A percentile compares a stretch with the other conserved stretches of the same genome.
Conservation (phyloP, 2,888 invertebrate genomes). For the Galerucella pusilla region DNA sequence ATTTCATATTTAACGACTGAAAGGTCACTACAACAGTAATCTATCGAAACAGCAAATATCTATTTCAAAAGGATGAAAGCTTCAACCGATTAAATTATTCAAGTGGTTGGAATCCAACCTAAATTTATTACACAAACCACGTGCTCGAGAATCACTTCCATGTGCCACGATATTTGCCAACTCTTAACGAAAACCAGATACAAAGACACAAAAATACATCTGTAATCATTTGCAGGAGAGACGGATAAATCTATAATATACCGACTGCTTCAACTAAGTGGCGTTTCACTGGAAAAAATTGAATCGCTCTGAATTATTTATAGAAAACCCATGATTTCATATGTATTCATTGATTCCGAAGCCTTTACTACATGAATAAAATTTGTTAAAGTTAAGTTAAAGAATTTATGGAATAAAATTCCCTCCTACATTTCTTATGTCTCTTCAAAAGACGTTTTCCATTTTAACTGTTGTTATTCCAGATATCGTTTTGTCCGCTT, state of each 20-base stretch:
- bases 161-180: slow-evolving; percentile 24
- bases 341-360: no score
- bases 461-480: no score
- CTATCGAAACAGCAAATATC: background rate
- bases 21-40: background rate
- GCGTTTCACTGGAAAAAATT: background rate
- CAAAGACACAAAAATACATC: slow-evolving; percentile 12
- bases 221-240: background rate
- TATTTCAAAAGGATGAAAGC: slow-evolving; percentile 18
- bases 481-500: no score
- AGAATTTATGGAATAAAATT: no score
- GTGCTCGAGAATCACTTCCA: slow-evolving; percentile 34
- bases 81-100: slow-evolving; percentile 22
- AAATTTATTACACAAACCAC: slow-evolving; percentile 36
- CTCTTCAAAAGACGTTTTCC: no score
- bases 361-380: no score
- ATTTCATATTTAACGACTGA: background rate
- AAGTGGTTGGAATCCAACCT: slow-evolving; percentile 28
- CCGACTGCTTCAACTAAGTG: background rate
- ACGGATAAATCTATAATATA: background rate
- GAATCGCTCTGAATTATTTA: no score
- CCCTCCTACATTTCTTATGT: no score
- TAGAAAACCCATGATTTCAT: no score
- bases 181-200: slow-evolving; percentile 33
- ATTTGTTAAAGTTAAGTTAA: no score